phyloP scores from a whole-genome alignment of 2,888 invertebrate species.

The Plemyria rubiginata region DNA sequence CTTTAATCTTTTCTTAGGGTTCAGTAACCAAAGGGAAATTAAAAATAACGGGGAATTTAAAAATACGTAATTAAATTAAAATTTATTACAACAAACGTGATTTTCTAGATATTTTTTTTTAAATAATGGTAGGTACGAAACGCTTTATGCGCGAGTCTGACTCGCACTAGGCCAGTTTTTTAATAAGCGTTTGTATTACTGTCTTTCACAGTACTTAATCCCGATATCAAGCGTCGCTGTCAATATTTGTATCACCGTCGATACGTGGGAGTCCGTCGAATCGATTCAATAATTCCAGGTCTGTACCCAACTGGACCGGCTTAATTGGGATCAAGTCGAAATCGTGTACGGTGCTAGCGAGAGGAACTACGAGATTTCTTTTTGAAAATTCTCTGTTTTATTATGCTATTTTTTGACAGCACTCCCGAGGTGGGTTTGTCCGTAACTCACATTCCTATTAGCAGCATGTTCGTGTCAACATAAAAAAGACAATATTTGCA shows the following conservation, averaged over 20 bases:
- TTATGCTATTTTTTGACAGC: slow-evolving; percentile 8
- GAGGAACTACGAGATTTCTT: slow-evolving; percentile 19
- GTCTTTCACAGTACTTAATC: neutral
- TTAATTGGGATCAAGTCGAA: slow-evolving; percentile 72
- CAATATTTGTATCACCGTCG: slow-evolving; percentile 65
- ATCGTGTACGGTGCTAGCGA: slow-evolving; percentile 38
- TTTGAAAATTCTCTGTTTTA: neutral
- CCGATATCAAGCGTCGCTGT: slow-evolving; percentile 39
- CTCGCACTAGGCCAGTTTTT: too few relatives aligned
- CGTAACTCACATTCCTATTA: neutral
- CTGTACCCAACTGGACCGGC: slow-evolving; percentile 59
- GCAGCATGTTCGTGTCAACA: slow-evolving; percentile 1
- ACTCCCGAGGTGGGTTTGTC: neutral
- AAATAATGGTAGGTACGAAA: too few relatives aligned
- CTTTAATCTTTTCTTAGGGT: too few relatives aligned
- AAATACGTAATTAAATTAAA: too few relatives aligned
- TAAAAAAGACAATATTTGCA: neutral
- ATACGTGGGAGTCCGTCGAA: slow-evolving; percentile 52
- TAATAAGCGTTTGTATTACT: neutral
- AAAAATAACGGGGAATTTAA: too few relatives aligned
- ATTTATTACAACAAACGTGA: too few relatives aligned
- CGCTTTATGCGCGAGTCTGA: too few relatives aligned
- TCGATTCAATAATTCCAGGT: slow-evolving; percentile 62
- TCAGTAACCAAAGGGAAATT: too few relatives aligned
- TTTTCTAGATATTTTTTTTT: too few relatives aligned